Evolutionary conservation across 2,888 invertebrate genomes (phyloP).

Genomic region (Petrolisthes manimaculis): DNA sequence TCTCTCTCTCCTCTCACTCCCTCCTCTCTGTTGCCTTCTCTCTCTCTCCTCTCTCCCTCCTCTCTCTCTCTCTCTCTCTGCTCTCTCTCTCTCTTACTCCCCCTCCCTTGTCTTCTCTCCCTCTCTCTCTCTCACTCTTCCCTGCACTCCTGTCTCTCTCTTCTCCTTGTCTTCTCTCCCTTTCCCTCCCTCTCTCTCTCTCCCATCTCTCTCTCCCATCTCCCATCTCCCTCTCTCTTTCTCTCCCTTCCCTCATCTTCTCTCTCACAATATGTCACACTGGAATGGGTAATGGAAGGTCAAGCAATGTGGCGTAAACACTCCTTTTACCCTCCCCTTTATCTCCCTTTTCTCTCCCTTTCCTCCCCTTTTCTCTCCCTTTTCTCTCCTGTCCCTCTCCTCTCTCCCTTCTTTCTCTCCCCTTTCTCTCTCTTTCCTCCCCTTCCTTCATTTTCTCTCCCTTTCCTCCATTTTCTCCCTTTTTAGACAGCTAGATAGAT

Average conservation of each 20-base stretch:
- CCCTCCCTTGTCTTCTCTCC: background rate
- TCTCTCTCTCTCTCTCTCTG: background rate
- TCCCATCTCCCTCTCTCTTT: background rate
- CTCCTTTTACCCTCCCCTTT: background rate
- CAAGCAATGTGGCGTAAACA: too few relatives aligned
- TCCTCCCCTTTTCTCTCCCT: background rate
- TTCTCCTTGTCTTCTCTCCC: background rate
- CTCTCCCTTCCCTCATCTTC: background rate
- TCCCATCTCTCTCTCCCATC: background rate
- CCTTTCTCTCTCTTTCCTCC: background rate
- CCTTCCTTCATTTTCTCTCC: background rate
- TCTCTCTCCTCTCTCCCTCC: background rate
- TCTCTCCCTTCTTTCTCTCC: background rate
- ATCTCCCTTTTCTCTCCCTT: slow-evolving; percentile 1
- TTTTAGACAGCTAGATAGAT: too few relatives aligned
- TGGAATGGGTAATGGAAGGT: too few relatives aligned
- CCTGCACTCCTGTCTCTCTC: background rate
- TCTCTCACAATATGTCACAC: background rate
- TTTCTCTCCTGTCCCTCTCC: too few relatives aligned
- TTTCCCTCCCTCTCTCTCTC: background rate
- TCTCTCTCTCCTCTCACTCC: slow-evolving; percentile 1
- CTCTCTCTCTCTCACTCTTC: background rate
- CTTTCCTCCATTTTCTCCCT: background rate
- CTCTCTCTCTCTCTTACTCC: background rate
- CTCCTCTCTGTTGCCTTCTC: background rate